Evolutionary conservation across 2,888 invertebrate genomes (phyloP).

Genomic region (Nysson spinosus): DNA sequence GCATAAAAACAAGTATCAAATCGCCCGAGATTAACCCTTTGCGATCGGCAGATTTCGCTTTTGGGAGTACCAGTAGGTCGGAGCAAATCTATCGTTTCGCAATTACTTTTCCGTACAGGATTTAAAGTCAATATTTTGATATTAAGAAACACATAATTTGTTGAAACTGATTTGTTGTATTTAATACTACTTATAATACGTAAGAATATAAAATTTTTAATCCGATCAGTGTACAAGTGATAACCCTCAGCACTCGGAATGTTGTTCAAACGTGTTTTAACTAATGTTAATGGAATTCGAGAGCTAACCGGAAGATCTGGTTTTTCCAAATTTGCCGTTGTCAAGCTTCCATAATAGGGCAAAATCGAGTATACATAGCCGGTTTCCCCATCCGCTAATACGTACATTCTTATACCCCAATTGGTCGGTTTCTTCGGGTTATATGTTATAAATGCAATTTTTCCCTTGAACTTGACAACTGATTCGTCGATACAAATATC

Average conservation of each 20-base stretch:
- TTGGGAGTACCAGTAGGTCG: no score
- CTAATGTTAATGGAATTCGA: constrained; percentile 41
- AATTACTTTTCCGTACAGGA: no score
- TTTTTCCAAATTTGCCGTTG: constrained; percentile 30
- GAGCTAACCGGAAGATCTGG: constrained; percentile 42
- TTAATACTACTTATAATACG: not conserved
- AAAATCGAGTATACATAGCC: constrained; percentile 47
- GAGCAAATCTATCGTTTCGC: no score
- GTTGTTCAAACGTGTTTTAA: constrained; percentile 33
- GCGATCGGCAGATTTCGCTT: no score
- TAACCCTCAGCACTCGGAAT: constrained; percentile 44
- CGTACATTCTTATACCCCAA: constrained; percentile 30
- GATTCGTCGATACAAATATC: constrained; percentile 19
- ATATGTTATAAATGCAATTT: constrained; percentile 17
- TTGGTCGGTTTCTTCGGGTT: constrained; percentile 20
- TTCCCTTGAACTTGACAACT: constrained; percentile 15
- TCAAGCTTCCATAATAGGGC: constrained; percentile 50
- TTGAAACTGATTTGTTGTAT: not conserved
- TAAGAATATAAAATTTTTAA: not conserved
- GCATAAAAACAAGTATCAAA: no score
- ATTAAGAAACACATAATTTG: not conserved
- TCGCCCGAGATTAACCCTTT: no score
- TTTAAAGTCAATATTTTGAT: no score
- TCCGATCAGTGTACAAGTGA: constrained; percentile 39
- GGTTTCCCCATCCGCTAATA: constrained; percentile 28